phyloP scores from a whole-genome alignment of 2,888 invertebrate species.

The Rhogogaster chlorosoma region DNA sequence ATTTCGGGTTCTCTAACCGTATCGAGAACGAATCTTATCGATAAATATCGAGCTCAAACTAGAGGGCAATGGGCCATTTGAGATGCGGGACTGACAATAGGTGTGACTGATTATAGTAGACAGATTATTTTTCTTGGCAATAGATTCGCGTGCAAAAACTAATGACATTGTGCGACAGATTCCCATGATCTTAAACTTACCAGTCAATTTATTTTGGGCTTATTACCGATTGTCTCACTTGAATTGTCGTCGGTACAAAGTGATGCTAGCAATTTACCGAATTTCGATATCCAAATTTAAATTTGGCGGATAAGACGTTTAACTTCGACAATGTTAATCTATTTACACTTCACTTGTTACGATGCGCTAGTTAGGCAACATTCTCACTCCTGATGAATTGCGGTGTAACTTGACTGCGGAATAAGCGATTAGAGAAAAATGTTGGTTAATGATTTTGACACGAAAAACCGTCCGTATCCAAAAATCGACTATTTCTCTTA shows the following conservation, averaged over 20 bases:
- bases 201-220: not conserved
- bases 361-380: not conserved
- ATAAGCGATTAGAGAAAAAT: not conserved
- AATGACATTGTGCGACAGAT: not conserved
- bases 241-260: not conserved
- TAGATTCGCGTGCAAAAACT: not conserved
- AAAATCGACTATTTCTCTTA: not conserved
- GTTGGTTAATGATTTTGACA: not conserved
- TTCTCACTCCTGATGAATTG: not conserved
- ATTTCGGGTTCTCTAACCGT: not conserved
- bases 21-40: not conserved
- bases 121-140: not conserved
- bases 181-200: not conserved
- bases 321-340: not conserved
- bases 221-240: not conserved
- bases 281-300: not conserved
- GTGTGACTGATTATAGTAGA: not conserved
- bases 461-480: not conserved
- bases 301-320: not conserved
- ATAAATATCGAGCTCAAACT: not conserved
- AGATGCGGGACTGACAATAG: not conserved
- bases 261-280: not conserved
- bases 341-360: constrained; percentile 3
- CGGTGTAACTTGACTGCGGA: not conserved
- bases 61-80: not conserved